Evolutionary conservation across 2,113 vertebrate species (phyloP), one percentile per base, ranked within the genome.

Genomic region (Sinocyclocheilus maitianheensis): DNA sequence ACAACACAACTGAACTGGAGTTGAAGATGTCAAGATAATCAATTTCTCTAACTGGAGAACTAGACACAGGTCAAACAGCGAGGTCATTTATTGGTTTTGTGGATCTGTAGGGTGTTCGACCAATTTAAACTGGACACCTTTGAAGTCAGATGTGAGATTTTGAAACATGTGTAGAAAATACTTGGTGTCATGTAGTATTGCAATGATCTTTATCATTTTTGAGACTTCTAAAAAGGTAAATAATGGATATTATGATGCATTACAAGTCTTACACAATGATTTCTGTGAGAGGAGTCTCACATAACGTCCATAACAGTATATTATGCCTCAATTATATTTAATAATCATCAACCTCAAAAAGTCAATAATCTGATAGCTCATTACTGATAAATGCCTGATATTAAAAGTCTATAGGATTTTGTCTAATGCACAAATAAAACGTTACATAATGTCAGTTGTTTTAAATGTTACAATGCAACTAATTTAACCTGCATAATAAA

Each of bases 1-100:
- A 37, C 14, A 16, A 37, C 51, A 34, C 16, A 24, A 75, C 82
- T 18, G 22, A n/a, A 84, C 74, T 86, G 77, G 86, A 67, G 65
- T 77, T 60, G 77, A 51, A 55, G 62, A 79, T 79, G 77, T 48
- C 81, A 65, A 75, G 62, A 78, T 37, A 40, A 78, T 67, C 83
- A 12, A 18, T 37, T 43, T 51, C 10, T 26, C 81, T 82, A 62
- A 82, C 37, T 77, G 26, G 51, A 14, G 63, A 63, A 40, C 51
- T 18, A 74, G 84, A 85, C 80, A 81, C 76, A 77, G 85, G 80
- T 89, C 86, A 86, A 74, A 81, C 13, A 62, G 46, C 63, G 62
- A 67, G 24, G 62, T 16, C 75, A 75, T 26, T 79, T 76, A 89
- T 84, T 86, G 87, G 84, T 86, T 81, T 76, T 84, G 80, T 76